Evolutionary conservation across 2,113 vertebrate genomes (phyloP), one percentile per base, ranked within the genome.

Genomic region (Brachyistius frenatus): DNA sequence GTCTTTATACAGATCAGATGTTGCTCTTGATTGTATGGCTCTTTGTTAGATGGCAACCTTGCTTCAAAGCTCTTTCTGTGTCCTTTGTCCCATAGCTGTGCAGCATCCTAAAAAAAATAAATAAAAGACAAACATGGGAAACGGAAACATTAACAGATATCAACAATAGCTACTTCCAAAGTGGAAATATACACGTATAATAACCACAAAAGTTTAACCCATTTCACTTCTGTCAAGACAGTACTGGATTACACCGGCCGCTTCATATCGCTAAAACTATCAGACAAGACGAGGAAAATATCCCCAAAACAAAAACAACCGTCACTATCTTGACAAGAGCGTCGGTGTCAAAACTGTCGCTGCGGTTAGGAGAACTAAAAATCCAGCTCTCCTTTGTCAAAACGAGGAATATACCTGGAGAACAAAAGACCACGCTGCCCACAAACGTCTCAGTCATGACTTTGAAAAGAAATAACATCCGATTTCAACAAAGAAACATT

Each of bases 351-450:
- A 16, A 50, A 23, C 9, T 74, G 84, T 85, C 60, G 57, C 69
- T n/a, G 70, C 54, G 52, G 66, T 5, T 39, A 3, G 3, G 5
- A 10, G 14, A 64, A 77, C 41, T 73, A 74, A 83, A 72, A 72
- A 69, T 0, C 33, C 49, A 54, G 50, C 63, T 73, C 55, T 66
- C 55, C 61, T 85, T 88, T 84, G 78, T 89, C 80, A 87, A 85
- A 88, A 67, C 30, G 49, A 84, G 31, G 80, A 78, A 90, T 72
- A 83, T 61, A 85, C 3, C 70, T 1, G 13, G 86, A 91, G 92
- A 93, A 93, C 91, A 93, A 92, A 91, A 91, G 90, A 92, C 68
- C 89, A 89, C 86, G 89, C 87, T 88, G 84, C 77, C 70, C 87
- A 23, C 82, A 73, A 66, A 80, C 81, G 70, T 62, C 83, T 91